Evolutionary conservation across 1,140 invertebrate genomes (phyloP), one percentile per base, ranked within the genome.

Genomic region (Drosophila kanapiae): DNA sequence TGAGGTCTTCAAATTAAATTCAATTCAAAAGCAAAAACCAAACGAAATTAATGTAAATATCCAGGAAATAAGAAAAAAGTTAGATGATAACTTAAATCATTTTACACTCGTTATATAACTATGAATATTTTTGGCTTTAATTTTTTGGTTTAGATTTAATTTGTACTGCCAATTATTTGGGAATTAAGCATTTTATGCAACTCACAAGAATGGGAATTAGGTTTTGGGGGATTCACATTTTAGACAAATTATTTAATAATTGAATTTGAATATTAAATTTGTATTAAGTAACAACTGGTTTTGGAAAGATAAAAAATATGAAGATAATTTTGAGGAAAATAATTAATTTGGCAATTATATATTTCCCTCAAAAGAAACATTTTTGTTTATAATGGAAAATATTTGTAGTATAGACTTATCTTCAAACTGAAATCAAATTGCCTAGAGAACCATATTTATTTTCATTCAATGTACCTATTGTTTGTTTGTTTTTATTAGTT

Each of bases 1-100:
- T 68, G 63, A 23, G 70, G 75, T 69, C 64, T 77, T 77, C 63
- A 77, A 77, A 64, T 65, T 63, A 81, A 86, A 83, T 72, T 69
- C 61, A 69, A 56, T 81, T 79, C 40, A 79, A 78, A 68, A 37
- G 35, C 43, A 69, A 77, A 77, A 78, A 78, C 35, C 43, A 56
- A 49, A 48, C 59, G n/a, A 60, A 75, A 75, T 64, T 59, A 78
- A 58, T 43, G 48, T 63, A 56, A 59, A 69, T 78, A 38, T 69
- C 29, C 42, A 68, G 74, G 74, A 76, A 76, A 76, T 57, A 51
- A 45, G 37, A 33, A 62, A 74, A 53, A 53, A 53, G 6, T 33
- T 54, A 14, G 45, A 31, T 51, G 33, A 40, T 67, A 69, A 69
- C 67, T 35, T 37, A n/a, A 29, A 63, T 14, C 23, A 47, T 67